A percentile compares a stretch with the other conserved stretches of the same genome.
phyloP scores from a whole-genome alignment of 92 coral and sea anemone genomes.

The Palythoa caribaeorum region DNA sequence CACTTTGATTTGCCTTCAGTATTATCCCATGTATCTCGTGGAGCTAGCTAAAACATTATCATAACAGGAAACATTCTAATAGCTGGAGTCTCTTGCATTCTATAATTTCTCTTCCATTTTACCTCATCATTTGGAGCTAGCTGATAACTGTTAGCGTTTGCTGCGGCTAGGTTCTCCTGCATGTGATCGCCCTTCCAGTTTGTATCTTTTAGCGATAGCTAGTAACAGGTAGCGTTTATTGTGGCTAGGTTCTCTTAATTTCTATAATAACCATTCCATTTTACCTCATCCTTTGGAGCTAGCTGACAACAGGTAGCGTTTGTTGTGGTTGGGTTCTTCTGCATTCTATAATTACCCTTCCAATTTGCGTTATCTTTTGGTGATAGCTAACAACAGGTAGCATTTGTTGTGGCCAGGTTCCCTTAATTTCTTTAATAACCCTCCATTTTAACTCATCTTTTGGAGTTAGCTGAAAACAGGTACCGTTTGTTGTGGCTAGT shows the following conservation, averaged over 20 bases:
- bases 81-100: too few species aligned
- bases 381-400: slow-evolving; percentile 8
- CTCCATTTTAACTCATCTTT: neutral
- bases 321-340: neutral
- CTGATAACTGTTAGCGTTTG: neutral
- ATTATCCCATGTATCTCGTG: too few species aligned
- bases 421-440: neutral
- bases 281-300: neutral
- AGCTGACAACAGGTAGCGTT: neutral
- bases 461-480: neutral
- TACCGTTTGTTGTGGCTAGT: slow-evolving; percentile 36
- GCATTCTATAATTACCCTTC: neutral
- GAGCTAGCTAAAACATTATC: too few species aligned
- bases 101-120: too few species aligned
- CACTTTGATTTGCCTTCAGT: too few species aligned
- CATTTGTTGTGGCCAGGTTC: slow-evolving; percentile 4
- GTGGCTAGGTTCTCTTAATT: neutral
- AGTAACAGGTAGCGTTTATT: neutral
- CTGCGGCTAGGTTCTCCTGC: neutral
- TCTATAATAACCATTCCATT: neutral
- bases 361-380: neutral
- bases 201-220: neutral
- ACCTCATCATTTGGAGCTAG: too few species aligned
- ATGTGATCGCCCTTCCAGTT: neutral
- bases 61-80: too few species aligned